These are phyloP conservation scores for Coptodon bakossiorum DNA, from an alignment of 2,113 vertebrate species.

Conservation along the genomic window DNA sequence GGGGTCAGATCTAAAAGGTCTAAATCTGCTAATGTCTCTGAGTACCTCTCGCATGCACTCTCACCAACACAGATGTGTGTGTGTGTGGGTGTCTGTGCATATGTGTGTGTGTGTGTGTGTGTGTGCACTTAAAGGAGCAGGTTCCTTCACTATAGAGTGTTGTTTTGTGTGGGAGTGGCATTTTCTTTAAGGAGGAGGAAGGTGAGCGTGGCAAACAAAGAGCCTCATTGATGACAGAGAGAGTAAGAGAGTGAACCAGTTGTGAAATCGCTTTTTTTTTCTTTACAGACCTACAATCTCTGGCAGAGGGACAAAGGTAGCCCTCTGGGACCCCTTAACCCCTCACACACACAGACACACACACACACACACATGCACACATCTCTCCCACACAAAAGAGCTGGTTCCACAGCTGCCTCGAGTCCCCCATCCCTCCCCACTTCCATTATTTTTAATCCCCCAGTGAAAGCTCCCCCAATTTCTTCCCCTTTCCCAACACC, in stretches of 20 bases:
- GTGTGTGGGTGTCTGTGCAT: background rate
- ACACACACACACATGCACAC: background rate
- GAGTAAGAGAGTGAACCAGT: slow-evolving; percentile 2
- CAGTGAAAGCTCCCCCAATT: slow-evolving; percentile 59
- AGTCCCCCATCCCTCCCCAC: slow-evolving; percentile 28
- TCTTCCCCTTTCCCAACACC: slow-evolving; percentile 1
- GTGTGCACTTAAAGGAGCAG: slow-evolving; percentile 51
- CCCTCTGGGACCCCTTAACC: slow-evolving; percentile 59
- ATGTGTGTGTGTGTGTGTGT: background rate
- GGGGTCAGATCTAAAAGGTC: slow-evolving; percentile 52
- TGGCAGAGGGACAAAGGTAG: slow-evolving; percentile 66
- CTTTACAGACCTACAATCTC: slow-evolving; percentile 33
- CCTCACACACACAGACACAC: background rate
- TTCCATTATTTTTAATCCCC: slow-evolving; percentile 69
- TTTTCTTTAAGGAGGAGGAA: slow-evolving; percentile 51
- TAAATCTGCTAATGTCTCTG: slow-evolving; percentile 49
- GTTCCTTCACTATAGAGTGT: background rate
- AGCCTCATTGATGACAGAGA: slow-evolving; percentile 20
- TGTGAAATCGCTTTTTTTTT: slow-evolving; percentile 40
- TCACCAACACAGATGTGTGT: background rate
- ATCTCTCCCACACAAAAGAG: slow-evolving; percentile 38
- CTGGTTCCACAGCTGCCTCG: slow-evolving; percentile 69
- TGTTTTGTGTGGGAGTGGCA: background rate
- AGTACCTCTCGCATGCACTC: background rate
- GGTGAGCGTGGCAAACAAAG: slow-evolving; percentile 58